A percentile compares a stretch with the other conserved stretches of the same genome.
Evolutionary conservation across 2,113 vertebrate species (phyloP).

Genomic region (Synodontis membranacea): DNA sequence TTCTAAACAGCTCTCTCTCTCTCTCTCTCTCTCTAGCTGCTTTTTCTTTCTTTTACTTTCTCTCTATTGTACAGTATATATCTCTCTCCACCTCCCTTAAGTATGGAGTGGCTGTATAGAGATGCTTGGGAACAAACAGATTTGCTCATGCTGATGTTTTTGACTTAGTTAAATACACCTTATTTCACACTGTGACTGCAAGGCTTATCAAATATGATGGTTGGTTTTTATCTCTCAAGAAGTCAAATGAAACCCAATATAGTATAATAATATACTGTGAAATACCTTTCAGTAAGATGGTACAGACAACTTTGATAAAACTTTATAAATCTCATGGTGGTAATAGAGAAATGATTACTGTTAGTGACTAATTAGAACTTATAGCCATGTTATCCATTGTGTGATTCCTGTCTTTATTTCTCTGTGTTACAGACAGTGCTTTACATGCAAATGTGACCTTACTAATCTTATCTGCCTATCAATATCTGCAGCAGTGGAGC

Average conservation of each 20-base stretch:
- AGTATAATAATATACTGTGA: background rate
- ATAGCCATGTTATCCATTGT: background rate
- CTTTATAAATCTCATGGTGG: background rate
- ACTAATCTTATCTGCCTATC: background rate
- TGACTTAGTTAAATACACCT: constrained; percentile 23
- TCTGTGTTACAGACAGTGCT: background rate
- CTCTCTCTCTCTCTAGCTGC: background rate
- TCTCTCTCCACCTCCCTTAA: background rate
- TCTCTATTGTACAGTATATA: background rate
- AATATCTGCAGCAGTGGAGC: background rate
- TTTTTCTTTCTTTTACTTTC: background rate
- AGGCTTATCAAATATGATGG: background rate
- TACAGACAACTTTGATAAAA: background rate
- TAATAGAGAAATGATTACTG: background rate
- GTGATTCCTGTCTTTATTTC: background rate
- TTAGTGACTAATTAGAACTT: background rate
- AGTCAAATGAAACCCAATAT: background rate
- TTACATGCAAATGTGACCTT: background rate
- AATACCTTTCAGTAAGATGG: background rate
- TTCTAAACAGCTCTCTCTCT: constrained; percentile 22
- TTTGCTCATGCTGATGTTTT: constrained; percentile 21
- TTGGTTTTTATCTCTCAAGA: background rate
- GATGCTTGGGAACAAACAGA: constrained; percentile 21
- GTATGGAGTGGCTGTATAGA: constrained; percentile 7
- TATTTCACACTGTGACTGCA: background rate